A percentile compares a stretch with the other conserved stretches of the same genome.
phyloP scores from a whole-genome alignment of 64 coral and sea anemone species.

The Stichodactyla mertensii region DNA sequence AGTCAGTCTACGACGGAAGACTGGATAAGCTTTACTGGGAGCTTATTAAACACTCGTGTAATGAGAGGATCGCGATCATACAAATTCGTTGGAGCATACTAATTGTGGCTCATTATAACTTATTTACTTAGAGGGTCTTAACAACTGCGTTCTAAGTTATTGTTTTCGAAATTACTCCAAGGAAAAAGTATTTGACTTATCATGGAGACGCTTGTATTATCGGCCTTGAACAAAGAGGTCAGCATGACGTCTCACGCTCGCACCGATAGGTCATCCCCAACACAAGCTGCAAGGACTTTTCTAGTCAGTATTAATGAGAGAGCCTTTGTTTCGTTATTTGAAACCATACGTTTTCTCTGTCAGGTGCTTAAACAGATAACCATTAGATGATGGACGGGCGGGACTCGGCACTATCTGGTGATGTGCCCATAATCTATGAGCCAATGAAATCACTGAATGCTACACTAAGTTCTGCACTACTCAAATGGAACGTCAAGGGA shows the following conservation, averaged over 20 bases:
- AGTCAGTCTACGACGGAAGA: background rate
- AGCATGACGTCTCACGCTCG: background rate
- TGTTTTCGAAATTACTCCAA: background rate
- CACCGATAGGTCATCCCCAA: background rate
- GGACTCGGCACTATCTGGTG: background rate
- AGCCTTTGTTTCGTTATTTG: background rate
- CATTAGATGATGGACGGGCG: background rate
- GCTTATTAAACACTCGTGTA: background rate
- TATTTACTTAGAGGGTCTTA: constrained; percentile 8
- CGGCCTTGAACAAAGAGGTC: background rate
- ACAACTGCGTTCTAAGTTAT: background rate
- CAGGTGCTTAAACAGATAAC: background rate
- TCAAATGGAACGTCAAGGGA: background rate
- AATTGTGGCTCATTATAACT: background rate
- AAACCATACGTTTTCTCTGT: background rate
- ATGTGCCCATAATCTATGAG: background rate
- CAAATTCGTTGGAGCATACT: background rate
- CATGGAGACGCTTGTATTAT: background rate
- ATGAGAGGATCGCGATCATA: background rate
- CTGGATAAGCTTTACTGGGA: background rate
- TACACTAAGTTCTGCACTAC: background rate
- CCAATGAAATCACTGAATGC: background rate
- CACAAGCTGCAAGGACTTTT: background rate
- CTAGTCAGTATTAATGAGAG: background rate
- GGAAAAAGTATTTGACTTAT: constrained; percentile 7